Conservation (phyloP, 1,140 invertebrate genomes). For the Drosophila bocki region DNA sequence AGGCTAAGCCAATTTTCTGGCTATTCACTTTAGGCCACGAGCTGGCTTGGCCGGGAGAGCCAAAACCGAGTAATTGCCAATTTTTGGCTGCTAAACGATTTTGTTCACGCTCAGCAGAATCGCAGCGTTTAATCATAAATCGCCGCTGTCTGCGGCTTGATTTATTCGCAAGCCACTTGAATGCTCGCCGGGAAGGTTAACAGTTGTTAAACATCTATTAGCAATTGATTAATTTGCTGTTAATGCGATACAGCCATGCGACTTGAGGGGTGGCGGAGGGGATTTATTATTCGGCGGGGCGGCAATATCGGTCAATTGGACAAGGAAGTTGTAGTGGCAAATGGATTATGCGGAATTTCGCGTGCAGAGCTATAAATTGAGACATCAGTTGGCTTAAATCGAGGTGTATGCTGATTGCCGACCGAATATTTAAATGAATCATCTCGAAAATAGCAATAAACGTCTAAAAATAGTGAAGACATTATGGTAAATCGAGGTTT, state of each 20-base stretch:
- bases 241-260: slow-evolving; percentile 53
- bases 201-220: slow-evolving; percentile 76
- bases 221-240: slow-evolving; percentile 73
- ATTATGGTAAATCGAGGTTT: slow-evolving; percentile 22
- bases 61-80: slow-evolving; percentile 63
- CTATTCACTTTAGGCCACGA: slow-evolving; percentile 47
- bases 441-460: slow-evolving; percentile 3
- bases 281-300: slow-evolving; percentile 2
- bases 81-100: slow-evolving; percentile 68
- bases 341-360: slow-evolving; percentile 37
- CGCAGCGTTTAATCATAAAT: slow-evolving; percentile 62
- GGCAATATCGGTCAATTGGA: slow-evolving; percentile 59
- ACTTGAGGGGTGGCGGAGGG: slow-evolving; percentile 11
- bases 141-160: slow-evolving; percentile 55
- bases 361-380: slow-evolving; percentile 50
- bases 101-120: slow-evolving; percentile 68
- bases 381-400: slow-evolving; percentile 33
- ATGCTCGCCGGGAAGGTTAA: slow-evolving; percentile 74
- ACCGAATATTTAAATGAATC: slow-evolving; percentile 31
- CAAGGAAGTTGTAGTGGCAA: slow-evolving; percentile 63
- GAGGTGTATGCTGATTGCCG: slow-evolving; percentile 28
- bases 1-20: slow-evolving; percentile 38
- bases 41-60: slow-evolving; percentile 16
- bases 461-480: slow-evolving; percentile 17
- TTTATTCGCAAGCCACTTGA: slow-evolving; percentile 74